These are phyloP conservation scores for Yasuhikotakia modesta DNA, from an alignment of 2,797 vertebrate genomes.

Conservation along the genomic window DNA sequence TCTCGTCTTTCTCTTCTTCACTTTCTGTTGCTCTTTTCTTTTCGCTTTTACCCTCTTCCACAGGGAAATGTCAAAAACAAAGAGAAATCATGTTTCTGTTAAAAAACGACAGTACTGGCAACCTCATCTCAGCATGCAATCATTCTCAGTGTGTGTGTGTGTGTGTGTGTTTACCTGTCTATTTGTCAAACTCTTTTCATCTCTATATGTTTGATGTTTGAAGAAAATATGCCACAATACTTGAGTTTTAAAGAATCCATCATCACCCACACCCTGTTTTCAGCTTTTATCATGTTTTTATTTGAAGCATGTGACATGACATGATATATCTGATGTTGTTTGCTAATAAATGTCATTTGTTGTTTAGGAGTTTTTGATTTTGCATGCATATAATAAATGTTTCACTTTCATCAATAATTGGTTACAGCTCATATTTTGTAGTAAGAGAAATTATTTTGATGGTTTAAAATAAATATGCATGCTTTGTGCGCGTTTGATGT, in stretches of 20 bases:
- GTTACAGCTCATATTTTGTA: not conserved
- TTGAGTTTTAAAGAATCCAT: constrained; percentile 53
- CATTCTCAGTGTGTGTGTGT: no score
- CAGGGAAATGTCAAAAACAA: constrained; percentile 39
- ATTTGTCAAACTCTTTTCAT: constrained; percentile 48
- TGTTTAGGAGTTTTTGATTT: not conserved
- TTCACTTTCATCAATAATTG: not conserved
- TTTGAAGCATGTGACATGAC: constrained; percentile 54
- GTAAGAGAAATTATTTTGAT: not conserved
- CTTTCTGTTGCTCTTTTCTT: constrained; percentile 27
- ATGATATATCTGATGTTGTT: not conserved
- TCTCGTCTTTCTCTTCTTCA: constrained; percentile 17
- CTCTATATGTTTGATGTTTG: constrained; percentile 52
- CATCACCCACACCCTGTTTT: no score
- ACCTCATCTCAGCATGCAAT: constrained; percentile 31
- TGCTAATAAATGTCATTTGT: not conserved
- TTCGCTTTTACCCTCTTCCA: constrained; percentile 34
- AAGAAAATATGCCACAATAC: constrained; percentile 55
- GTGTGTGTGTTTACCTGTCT: constrained; percentile 42
- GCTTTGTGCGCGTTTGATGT: constrained; percentile 34
- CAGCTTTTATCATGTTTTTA: not conserved
- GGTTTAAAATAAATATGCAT: constrained; percentile 34
- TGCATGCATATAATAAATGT: not conserved
- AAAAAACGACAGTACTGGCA: constrained; percentile 40
- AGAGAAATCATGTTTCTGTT: constrained; percentile 39